A percentile compares a stretch with the other conserved stretches of the same genome.
Conservation (phyloP, 2,113 vertebrate species). For the Entomyzon cyanotis region DNA sequence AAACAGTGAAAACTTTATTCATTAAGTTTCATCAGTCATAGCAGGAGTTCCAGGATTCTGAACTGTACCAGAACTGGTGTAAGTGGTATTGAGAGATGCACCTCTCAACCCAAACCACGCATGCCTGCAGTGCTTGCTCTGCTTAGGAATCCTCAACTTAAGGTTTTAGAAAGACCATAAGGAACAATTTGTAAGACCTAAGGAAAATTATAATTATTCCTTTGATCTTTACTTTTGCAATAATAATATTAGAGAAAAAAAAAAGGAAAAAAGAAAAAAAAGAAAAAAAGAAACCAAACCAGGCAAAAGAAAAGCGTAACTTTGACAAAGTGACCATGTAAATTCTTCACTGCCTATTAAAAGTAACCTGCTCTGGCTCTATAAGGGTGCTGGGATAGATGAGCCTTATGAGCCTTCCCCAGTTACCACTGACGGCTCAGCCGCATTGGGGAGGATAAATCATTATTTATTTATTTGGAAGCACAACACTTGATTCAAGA, state of each 20-base stretch:
- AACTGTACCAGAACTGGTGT: background rate
- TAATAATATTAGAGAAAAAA: background rate
- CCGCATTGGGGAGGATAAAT: background rate
- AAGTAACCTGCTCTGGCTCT: background rate
- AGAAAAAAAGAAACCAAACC: background rate
- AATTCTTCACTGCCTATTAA: background rate
- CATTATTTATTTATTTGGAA: background rate
- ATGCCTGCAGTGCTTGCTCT: background rate
- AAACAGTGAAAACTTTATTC: background rate
- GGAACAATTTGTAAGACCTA: background rate
- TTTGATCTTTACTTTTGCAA: background rate
- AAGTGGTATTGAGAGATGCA: accelerated
- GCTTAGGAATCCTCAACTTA: background rate
- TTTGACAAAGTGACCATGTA: background rate
- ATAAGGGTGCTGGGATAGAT: background rate
- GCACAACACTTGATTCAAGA: background rate
- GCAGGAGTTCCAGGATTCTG: accelerated
- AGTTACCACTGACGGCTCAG: background rate
- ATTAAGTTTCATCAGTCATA: accelerated
- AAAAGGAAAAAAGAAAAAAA: background rate
- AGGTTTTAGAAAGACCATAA: background rate
- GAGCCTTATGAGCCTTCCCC: background rate
- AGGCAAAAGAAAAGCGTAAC: background rate
- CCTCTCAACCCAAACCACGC: background rate
- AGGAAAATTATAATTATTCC: background rate